Percentiles rank a stretch among this genome's conserved stretches.
Evolutionary conservation across 2,797 vertebrate species (phyloP).

Genomic region (Smutsia gigantea): DNA sequence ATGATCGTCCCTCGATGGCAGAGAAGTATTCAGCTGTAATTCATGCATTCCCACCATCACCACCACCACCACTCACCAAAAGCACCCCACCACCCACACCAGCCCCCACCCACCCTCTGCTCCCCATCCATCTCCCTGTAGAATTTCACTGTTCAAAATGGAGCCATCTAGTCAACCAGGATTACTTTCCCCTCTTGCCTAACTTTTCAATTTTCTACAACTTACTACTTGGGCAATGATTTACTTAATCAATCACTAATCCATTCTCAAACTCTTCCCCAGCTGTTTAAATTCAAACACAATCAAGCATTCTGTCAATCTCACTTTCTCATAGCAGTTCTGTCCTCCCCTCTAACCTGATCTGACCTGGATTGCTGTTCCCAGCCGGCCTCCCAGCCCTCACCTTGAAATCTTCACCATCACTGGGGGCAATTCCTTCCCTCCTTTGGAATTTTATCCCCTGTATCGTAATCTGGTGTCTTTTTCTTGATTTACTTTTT

Average conservation of each 20-base stretch:
- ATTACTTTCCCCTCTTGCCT: not conserved
- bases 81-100: too few species aligned
- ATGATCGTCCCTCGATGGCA: not conserved
- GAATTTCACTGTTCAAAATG: not conserved
- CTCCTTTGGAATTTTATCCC: not conserved
- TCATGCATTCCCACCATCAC: not conserved
- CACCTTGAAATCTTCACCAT: not conserved
- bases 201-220: not conserved
- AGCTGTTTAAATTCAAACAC: not conserved
- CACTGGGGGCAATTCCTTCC: not conserved
- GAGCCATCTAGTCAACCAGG: not conserved
- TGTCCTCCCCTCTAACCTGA: not conserved
- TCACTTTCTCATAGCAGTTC: not conserved
- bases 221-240: not conserved
- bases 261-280: not conserved
- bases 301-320: not conserved
- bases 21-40: not conserved
- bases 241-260: not conserved
- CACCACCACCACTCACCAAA: not conserved
- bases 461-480: not conserved
- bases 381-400: not conserved
- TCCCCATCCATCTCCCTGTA: not conserved
- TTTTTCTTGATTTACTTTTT: not conserved
- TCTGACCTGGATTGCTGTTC: too few species aligned
- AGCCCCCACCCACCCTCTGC: too few species aligned